phyloP scores from a whole-genome alignment of 2,113 vertebrate species.

The Alosa alosa region DNA sequence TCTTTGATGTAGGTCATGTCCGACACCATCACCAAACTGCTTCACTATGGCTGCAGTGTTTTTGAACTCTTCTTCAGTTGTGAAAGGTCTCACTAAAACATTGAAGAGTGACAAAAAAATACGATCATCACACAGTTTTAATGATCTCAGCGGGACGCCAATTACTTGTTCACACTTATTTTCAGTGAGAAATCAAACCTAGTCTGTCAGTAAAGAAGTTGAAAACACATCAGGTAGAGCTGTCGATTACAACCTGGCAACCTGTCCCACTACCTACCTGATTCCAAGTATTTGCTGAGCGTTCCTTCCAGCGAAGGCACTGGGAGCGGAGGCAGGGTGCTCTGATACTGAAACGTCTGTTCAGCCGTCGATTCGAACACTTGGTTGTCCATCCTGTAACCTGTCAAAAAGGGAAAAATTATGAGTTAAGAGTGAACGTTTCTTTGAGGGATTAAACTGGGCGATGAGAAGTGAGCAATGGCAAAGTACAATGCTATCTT shows the following conservation, averaged over 20 bases:
- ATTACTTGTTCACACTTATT: not conserved
- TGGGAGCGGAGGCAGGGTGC: constrained; percentile 82
- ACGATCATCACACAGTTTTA: not conserved
- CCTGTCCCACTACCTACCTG: constrained; percentile 71
- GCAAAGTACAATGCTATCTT: no score
- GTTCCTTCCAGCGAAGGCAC: constrained; percentile 83
- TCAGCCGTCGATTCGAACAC: constrained; percentile 74
- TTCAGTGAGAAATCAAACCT: no score
- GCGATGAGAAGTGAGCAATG: not conserved
- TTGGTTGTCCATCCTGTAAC: constrained; percentile 78
- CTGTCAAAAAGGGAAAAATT: not conserved
- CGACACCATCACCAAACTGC: constrained; percentile 83
- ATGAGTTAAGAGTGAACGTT: not conserved
- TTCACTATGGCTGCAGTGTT: constrained; percentile 78
- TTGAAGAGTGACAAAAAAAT: not conserved
- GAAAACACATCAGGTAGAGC: no score
- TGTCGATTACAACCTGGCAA: no score
- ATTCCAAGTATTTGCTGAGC: constrained; percentile 86
- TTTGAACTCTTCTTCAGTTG: constrained; percentile 80
- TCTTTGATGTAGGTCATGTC: constrained; percentile 83
- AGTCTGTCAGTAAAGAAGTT: no score
- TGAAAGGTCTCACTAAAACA: constrained; percentile 85
- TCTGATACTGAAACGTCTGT: constrained; percentile 88
- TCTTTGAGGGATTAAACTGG: not conserved
- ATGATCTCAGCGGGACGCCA: not conserved